Evolutionary conservation across 2,888 invertebrate species (phyloP), one percentile per base, ranked within the genome.

Genomic region (Tenthredo distinguenda): DNA sequence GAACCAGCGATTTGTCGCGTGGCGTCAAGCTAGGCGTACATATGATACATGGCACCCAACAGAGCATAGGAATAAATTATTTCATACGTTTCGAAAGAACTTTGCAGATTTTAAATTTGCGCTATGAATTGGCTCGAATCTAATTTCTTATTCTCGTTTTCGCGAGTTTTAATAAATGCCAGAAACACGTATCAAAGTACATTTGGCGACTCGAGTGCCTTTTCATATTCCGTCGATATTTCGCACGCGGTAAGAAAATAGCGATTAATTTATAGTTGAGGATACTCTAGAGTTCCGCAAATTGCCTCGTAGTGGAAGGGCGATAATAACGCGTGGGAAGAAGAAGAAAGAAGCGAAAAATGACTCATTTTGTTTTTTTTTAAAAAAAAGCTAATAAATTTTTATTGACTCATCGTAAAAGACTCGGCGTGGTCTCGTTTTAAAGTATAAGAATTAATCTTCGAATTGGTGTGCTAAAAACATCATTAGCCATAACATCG

Each of bases 401-500:
- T 76, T 76, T 76, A 76, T 76, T n/a, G 76, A 47, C 76, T 47
- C 1, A 10, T 76, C 43, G 31, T 76, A 76, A 76, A 76, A 43
- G 10, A 15, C 21, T 21, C 26, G 26, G 21, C 15, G 26, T 76
- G 15, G 47, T 76, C 26, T 15, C 26, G 37, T 76, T 47, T 26
- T 47, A 0, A 76, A 76, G 43, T 26, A 76, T 47, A 26, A 21
- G 21, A 76, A 76, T 76, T 76, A 76, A 76, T 76, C 12, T 76
- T 21, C 2, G 76, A 76, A 76, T 76, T 43, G 76, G 76, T 26
- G 76, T 76, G 76, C 9, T 76, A 76, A 76, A 76, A 76, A 76
- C 47, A 76, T 76, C 76, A 76, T 76, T 47, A 76, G 21, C 26
- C 7, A 1, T 18, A 40, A 2, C 15, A 37, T 15, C 15, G 68